Conservation (phyloP, 1,140 invertebrate species). For the Tribolium castaneum region DNA sequence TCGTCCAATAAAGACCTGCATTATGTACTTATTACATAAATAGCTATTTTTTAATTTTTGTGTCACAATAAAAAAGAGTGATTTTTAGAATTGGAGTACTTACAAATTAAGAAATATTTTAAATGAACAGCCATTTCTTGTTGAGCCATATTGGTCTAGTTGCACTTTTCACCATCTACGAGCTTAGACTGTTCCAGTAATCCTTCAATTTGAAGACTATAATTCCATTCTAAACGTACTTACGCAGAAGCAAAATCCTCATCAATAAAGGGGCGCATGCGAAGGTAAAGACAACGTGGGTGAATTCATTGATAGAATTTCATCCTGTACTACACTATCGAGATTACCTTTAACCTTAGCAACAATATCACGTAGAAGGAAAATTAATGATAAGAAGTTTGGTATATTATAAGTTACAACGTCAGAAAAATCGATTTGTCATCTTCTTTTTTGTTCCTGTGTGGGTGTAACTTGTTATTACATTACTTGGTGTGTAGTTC, state of each 20-base stretch:
- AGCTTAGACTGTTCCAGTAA: slow-evolving; percentile 47
- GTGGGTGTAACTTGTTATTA: neutral
- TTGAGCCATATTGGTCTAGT: slow-evolving; percentile 48
- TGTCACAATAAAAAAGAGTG: neutral
- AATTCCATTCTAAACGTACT: slow-evolving; percentile 43
- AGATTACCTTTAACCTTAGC: slow-evolving; percentile 22
- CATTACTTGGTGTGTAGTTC: no score
- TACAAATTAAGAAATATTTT: slow-evolving; percentile 53
- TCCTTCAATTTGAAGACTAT: neutral
- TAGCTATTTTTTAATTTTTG: neutral
- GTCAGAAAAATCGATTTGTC: neutral
- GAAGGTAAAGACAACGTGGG: slow-evolving; percentile 46
- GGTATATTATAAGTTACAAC: neutral
- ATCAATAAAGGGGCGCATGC: slow-evolving; percentile 55
- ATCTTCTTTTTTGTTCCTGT: neutral
- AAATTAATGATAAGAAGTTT: neutral
- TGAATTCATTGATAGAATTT: slow-evolving; percentile 47
- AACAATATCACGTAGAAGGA: neutral
- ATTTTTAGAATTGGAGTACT: slow-evolving; percentile 42
- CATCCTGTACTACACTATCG: slow-evolving; percentile 15
- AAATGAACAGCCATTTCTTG: slow-evolving; percentile 50
- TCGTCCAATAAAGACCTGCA: no score
- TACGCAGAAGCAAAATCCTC: slow-evolving; percentile 45
- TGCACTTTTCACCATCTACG: slow-evolving; percentile 48
- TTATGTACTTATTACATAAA: no score